Conservation (phyloP, 2,888 invertebrate genomes). For the Epicampocera succincta region DNA sequence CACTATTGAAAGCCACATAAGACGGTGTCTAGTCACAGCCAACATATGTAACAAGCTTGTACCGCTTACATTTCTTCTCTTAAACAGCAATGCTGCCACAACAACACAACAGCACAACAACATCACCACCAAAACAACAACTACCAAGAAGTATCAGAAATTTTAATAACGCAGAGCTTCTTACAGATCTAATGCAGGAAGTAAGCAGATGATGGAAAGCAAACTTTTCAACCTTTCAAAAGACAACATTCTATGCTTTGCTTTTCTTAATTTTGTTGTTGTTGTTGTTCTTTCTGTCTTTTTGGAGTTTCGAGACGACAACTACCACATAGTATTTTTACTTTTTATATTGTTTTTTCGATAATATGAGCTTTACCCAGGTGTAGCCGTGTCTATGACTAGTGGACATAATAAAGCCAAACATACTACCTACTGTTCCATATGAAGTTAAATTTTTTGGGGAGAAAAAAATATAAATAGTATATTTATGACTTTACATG, state of each 20-base stretch:
- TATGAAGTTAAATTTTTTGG: conserved; percentile 31
- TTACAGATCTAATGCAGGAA: conserved; percentile 45
- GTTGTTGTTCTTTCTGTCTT: neutral
- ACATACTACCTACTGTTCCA: conserved; percentile 54
- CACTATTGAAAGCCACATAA: conserved; percentile 67
- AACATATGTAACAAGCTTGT: conserved; percentile 60
- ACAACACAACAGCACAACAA: neutral
- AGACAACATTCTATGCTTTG: conserved; percentile 15
- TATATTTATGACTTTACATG: conserved; percentile 62
- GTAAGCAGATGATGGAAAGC: conserved; percentile 46
- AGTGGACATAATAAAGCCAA: conserved; percentile 64
- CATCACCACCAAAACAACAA: neutral
- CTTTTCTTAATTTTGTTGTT: conserved; percentile 26
- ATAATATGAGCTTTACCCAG: conserved; percentile 36
- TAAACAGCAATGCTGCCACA: conserved; percentile 11
- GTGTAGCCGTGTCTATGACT: conserved; percentile 61
- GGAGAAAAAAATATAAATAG: conserved; percentile 23
- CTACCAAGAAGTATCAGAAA: too few species aligned
- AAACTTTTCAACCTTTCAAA: conserved; percentile 40
- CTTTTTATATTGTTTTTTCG: conserved; percentile 6
- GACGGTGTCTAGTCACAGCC: conserved; percentile 62
- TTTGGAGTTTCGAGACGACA: conserved; percentile 18
- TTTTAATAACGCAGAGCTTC: conserved; percentile 39
- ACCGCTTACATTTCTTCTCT: conserved; percentile 55
- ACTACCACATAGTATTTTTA: conserved; percentile 52